Evolutionary conservation across 2,113 vertebrate species (phyloP), one percentile per base, ranked within the genome.

Genomic region (Lasiurus cinereus): DNA sequence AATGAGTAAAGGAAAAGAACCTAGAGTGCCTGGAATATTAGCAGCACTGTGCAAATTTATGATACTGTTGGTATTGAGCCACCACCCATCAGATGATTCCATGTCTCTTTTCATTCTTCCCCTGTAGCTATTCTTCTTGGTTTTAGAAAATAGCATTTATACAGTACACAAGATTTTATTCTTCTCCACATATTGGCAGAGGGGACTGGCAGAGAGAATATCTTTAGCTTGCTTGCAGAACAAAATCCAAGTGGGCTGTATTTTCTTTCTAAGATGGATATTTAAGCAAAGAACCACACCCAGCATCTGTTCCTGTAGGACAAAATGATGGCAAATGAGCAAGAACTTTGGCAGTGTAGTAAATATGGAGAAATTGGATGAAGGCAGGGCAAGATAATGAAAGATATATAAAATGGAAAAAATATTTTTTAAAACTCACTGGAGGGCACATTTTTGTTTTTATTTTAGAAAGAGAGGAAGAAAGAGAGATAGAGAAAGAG

Each of bases 61-160:
- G 36, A n/a, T 31, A 33, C 21, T 82, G 1, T 24, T 88, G 67
- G 14, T 21, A 36, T 5, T 8, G 48, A 8, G 50, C 43, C 33
- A 8, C 56, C 1, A 4, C 14, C 33, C 59, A 50, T 79, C 36
- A 85, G 6, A 56, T 24, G 74, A 16, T 4, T 33, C 56, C 14
- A 11, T 66, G 22, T 62, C n/a, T 90, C 15, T 39, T 66, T 77
- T 67, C 27, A n/a, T 59, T 70, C 36, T 88, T 18, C 31, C 6
- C 21, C 14, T 39, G 11, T 0, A 70, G 69, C 46, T 64, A 59
- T 24, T 48, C 31, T 52, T 48, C 6, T 64, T 76, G 64, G 39
- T 74, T 83, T 90, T 87, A 93, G 48, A 82, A 90, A 83, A 84
- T 10, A 84, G 13, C 36, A 79, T 66, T 85, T 89, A 74, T 18